These are phyloP conservation scores for Eulemur rubriventer DNA, from an alignment of 2,797 vertebrate species.

Conservation along the genomic window DNA sequence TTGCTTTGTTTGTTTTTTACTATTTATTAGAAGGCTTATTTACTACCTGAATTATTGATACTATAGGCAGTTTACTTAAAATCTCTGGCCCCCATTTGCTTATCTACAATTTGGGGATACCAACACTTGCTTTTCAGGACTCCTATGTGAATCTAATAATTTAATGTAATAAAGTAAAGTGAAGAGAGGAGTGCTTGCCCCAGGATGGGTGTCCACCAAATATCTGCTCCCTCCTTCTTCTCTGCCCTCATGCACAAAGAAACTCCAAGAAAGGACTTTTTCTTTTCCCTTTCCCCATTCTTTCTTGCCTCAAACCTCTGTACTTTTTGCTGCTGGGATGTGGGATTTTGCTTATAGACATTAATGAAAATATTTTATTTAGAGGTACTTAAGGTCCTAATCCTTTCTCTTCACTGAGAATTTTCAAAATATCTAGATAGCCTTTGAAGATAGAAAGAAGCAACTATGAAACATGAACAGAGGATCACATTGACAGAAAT, in stretches of 20 bases:
- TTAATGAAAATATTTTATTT: slow-evolving; percentile 8
- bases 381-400: neutral
- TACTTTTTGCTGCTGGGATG: neutral
- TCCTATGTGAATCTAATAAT: neutral
- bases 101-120: neutral
- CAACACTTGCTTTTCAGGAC: neutral
- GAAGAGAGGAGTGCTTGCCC: neutral
- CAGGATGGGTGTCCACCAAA: neutral
- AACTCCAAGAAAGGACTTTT: neutral
- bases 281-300: neutral
- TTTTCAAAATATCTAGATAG: neutral
- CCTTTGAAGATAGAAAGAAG: neutral
- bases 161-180: neutral
- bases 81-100: neutral
- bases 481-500: neutral
- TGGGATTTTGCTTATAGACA: neutral
- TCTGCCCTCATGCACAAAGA: neutral
- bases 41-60: neutral
- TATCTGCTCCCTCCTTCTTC: neutral
- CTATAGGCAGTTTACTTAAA: neutral
- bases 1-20: neutral
- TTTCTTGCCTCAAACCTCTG: neutral
- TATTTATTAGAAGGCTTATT: neutral
- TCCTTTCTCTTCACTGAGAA: neutral
- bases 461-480: neutral